A percentile compares a stretch with the other conserved stretches of the same genome.
These are phyloP conservation scores for Acanthococcus lagerstroemiae DNA, from an alignment of 2,888 invertebrate genomes.

Conservation along the genomic window DNA sequence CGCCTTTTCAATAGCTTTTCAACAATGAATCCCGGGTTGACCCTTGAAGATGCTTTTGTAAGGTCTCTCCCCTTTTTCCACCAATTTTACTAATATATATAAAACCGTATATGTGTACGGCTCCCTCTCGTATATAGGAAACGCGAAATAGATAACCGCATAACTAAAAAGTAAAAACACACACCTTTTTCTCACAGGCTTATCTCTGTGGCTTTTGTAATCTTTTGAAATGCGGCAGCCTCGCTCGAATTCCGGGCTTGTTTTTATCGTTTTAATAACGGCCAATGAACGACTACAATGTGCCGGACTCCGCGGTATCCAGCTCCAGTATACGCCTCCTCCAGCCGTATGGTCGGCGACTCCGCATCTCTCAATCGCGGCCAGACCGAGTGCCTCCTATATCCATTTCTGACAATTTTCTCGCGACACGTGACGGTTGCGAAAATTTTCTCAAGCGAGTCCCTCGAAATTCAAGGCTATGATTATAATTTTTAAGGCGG, in stretches of 20 bases:
- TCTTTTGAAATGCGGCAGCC: conserved; percentile 6
- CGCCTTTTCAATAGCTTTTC: conserved; percentile 25
- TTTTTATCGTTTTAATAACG: conserved; percentile 27
- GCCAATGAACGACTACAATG: conserved; percentile 13
- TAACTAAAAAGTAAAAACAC: conserved; percentile 24
- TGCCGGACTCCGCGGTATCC: too few relatives aligned
- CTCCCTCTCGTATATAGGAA: background rate
- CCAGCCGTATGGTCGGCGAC: too few relatives aligned
- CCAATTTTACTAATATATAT: too few relatives aligned
- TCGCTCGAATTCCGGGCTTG: conserved; percentile 13
- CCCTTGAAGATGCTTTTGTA: conserved; percentile 26
- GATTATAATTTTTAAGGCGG: too few relatives aligned
- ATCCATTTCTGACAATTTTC: too few relatives aligned
- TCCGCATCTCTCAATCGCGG: too few relatives aligned
- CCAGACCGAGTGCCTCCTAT: too few relatives aligned
- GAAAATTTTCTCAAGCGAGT: too few relatives aligned
- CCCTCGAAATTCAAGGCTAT: too few relatives aligned
- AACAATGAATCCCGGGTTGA: conserved; percentile 17
- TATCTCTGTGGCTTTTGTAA: conserved; percentile 23
- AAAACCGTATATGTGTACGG: background rate
- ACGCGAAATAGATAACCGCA: conserved; percentile 22
- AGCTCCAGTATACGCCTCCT: too few relatives aligned
- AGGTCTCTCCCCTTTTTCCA: conserved; percentile 19
- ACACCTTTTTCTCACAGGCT: conserved; percentile 26
- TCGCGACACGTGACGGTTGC: too few relatives aligned